These are phyloP conservation scores for Dascyllus trimaculatus DNA, from an alignment of 2,113 vertebrate genomes.

Conservation along the genomic window DNA sequence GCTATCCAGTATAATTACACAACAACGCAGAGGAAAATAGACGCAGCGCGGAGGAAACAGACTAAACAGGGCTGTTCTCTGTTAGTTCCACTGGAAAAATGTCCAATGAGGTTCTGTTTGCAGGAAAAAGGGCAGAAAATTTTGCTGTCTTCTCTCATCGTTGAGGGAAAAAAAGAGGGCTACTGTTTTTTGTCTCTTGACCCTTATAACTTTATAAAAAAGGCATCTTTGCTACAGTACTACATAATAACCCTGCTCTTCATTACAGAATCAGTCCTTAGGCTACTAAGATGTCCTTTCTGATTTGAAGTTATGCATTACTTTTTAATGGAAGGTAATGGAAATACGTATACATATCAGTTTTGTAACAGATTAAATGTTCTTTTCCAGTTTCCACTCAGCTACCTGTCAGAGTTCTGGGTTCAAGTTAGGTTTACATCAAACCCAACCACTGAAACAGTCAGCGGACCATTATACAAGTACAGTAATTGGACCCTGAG, in stretches of 20 bases:
- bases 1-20: conserved; percentile 27
- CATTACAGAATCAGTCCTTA: conserved; percentile 1
- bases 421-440: conserved; percentile 41
- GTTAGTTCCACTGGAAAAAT: conserved; percentile 39
- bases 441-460: conserved; percentile 35
- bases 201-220: not conserved
- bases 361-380: conserved; percentile 30
- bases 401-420: conserved; percentile 29
- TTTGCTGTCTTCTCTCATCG: conserved; percentile 20
- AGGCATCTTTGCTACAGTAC: not conserved
- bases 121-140: not conserved
- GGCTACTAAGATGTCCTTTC: conserved; percentile 3
- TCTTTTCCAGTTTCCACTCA: conserved; percentile 3
- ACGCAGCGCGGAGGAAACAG: conserved; percentile 14
- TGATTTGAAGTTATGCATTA: conserved; percentile 3
- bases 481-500: conserved; percentile 41
- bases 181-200: conserved; percentile 18
- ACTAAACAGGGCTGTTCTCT: conserved; percentile 39
- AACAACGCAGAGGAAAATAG: conserved; percentile 21
- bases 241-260: not conserved
- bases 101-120: conserved; percentile 7
- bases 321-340: not conserved
- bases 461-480: conserved; percentile 44
- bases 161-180: conserved; percentile 10
- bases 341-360: not conserved